phyloP scores from a whole-genome alignment of 2,888 invertebrate genomes.

The Lysandra coridon region DNA sequence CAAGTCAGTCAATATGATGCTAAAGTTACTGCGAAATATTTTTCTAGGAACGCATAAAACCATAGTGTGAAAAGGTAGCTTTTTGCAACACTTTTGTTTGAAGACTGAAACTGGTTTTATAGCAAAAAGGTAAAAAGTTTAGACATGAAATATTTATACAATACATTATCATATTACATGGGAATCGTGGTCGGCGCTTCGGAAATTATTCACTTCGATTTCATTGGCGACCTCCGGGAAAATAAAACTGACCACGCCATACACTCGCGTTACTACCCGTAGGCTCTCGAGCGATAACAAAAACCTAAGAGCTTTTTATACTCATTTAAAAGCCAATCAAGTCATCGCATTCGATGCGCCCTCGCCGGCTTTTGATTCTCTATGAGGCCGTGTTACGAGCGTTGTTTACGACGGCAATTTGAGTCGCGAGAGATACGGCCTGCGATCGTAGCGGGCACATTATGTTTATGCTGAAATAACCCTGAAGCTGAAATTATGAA shows the following conservation, averaged over 20 bases:
- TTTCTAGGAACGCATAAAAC: conserved; percentile 50
- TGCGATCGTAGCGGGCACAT: background rate
- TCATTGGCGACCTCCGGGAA: conserved; percentile 61
- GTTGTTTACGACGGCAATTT: background rate
- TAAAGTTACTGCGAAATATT: conserved; percentile 27
- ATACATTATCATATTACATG: conserved; percentile 79
- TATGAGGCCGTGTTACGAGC: background rate
- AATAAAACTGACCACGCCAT: conserved; percentile 27
- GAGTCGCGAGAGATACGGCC: background rate
- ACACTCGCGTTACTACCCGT: background rate
- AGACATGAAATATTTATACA: conserved; percentile 77
- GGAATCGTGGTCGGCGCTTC: conserved; percentile 75
- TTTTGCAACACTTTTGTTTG: conserved; percentile 61
- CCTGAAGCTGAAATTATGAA: conserved; percentile 14
- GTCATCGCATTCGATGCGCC: conserved; percentile 15
- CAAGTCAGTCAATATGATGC: background rate
- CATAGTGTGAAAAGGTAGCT: conserved; percentile 55
- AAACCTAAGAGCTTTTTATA: background rate
- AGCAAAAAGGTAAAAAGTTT: conserved; percentile 71
- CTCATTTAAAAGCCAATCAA: conserved; percentile 10
- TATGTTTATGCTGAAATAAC: background rate
- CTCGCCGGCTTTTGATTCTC: background rate
- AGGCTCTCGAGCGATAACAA: background rate
- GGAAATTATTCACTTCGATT: conserved; percentile 76
- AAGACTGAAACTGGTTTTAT: conserved; percentile 63